Conservation (phyloP, 2,797 vertebrate genomes). For the Poecilia wingei region DNA sequence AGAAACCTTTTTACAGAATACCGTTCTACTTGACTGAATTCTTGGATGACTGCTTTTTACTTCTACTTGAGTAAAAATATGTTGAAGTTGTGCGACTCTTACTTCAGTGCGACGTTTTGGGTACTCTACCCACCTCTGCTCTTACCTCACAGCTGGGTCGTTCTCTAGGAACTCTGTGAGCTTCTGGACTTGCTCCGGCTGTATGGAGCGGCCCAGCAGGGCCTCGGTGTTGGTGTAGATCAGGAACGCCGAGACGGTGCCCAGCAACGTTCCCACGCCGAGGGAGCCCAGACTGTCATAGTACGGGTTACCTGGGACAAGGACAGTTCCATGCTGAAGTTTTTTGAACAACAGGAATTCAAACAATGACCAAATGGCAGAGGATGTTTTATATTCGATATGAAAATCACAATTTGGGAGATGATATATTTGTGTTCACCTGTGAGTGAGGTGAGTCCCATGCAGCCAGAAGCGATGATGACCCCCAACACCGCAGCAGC, state of each 20-base stretch:
- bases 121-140: background rate
- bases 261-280: constrained; percentile 92
- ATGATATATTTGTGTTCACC: constrained; percentile 75
- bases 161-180: constrained; percentile 96
- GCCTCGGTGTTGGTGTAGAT: constrained; percentile 99
- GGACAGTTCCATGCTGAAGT: background rate
- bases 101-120: background rate
- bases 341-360: background rate
- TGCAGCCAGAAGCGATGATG: constrained; percentile 89
- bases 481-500: constrained; percentile 95
- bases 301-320: constrained; percentile 86
- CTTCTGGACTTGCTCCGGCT: constrained; percentile 91
- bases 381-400: background rate
- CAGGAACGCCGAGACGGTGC: constrained; percentile 92
- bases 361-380: background rate
- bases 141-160: constrained; percentile 93
- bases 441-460: constrained; percentile 97
- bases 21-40: background rate
- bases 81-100: background rate
- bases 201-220: constrained; percentile 93
- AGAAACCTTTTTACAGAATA: background rate
- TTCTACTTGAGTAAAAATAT: background rate
- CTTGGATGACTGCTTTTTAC: background rate
- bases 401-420: background rate
- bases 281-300: constrained; percentile 96